A percentile compares a stretch with the other conserved stretches of the same genome.
Evolutionary conservation across 2,797 vertebrate species (phyloP).

Genomic region (Amphiprion clarkii): DNA sequence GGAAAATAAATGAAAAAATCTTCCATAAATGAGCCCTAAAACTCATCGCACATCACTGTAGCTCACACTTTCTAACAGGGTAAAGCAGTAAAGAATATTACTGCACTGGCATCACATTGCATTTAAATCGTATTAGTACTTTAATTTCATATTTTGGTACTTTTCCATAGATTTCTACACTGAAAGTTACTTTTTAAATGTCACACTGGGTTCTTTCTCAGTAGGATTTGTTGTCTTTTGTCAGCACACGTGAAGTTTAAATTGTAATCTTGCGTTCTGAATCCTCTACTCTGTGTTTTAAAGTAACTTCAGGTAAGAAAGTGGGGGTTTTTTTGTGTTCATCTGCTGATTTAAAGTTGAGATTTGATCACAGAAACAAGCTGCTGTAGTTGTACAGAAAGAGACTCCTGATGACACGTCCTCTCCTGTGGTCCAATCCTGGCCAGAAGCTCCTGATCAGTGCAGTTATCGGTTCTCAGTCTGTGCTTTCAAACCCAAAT

Average conservation of each 20-base stretch:
- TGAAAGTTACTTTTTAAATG: background rate
- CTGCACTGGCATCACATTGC: background rate
- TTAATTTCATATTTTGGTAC: background rate
- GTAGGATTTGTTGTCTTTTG: no score
- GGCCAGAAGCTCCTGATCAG: constrained; percentile 3
- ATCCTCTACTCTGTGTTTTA: constrained; percentile 22
- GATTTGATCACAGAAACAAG: no score
- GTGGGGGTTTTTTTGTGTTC: constrained; percentile 22
- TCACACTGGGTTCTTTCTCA: no score
- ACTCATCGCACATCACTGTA: no score
- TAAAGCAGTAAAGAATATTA: constrained; percentile 29
- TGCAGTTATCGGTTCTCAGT: constrained; percentile 16
- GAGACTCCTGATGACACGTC: background rate
- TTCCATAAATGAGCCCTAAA: no score
- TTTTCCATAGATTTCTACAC: constrained; percentile 43
- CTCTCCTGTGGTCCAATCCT: constrained; percentile 31
- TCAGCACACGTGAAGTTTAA: constrained; percentile 16
- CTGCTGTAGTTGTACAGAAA: no score
- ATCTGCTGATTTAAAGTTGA: constrained; percentile 5
- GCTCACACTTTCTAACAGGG: no score
- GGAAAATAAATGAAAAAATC: no score
- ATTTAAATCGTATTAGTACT: background rate
- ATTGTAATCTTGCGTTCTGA: background rate
- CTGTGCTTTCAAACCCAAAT: constrained; percentile 36
- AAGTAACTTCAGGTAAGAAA: constrained; percentile 32